Evolutionary conservation across 2,113 vertebrate genomes (phyloP).

Genomic region (Canis aureus): DNA sequence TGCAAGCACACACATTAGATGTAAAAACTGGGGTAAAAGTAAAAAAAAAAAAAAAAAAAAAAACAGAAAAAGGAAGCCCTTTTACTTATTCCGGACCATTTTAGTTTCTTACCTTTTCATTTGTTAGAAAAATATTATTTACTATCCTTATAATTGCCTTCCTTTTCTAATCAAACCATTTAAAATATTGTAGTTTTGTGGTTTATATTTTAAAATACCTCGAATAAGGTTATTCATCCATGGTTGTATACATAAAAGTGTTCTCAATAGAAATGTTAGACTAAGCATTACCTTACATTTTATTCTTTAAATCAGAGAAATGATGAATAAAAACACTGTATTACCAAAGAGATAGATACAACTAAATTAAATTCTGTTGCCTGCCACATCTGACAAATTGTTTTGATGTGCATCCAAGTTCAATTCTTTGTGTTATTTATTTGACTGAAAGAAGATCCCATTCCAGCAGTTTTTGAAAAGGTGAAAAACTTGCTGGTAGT

Average conservation of each 20-base stretch:
- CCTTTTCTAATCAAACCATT: neutral
- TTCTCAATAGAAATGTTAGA: slow-evolving; percentile 27
- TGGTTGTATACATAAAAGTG: neutral
- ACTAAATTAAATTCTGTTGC: slow-evolving; percentile 30
- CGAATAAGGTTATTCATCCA: neutral
- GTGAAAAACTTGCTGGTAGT: slow-evolving; percentile 84
- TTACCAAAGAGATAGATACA: slow-evolving; percentile 47
- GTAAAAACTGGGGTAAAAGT: neutral
- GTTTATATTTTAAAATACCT: neutral
- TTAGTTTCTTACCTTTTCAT: slow-evolving; percentile 11
- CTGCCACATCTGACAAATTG: slow-evolving; percentile 14
- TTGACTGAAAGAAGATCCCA: slow-evolving; percentile 66
- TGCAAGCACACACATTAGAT: neutral
- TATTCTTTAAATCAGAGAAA: slow-evolving; percentile 71
- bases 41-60: neutral
- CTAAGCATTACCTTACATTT: neutral
- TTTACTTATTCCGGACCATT: neutral
- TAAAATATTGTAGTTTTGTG: neutral
- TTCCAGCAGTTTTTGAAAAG: slow-evolving; percentile 87
- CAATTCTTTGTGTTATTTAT: slow-evolving; percentile 6
- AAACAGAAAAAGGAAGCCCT: neutral
- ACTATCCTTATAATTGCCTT: neutral
- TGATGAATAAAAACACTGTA: slow-evolving; percentile 46
- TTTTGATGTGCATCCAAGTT: slow-evolving; percentile 61
- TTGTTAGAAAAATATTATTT: slow-evolving; percentile 50